Evolutionary conservation across 1,140 invertebrate genomes (phyloP).

Genomic region (Bombus cullumanus): DNA sequence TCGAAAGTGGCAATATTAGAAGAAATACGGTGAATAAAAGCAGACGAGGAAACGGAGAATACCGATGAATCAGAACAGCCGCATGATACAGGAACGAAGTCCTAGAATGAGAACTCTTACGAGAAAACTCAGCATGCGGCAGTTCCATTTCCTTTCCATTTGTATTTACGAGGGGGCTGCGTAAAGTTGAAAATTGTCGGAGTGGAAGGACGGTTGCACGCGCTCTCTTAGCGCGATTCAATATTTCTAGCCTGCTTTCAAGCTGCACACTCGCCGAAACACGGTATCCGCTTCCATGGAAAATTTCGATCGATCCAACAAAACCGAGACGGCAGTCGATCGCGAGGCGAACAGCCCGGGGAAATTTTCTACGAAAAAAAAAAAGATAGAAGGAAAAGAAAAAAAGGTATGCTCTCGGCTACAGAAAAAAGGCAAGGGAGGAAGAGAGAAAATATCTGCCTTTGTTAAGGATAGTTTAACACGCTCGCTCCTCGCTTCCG

Average conservation of each 20-base stretch:
- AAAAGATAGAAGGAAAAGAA: no score
- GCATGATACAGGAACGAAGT: neutral
- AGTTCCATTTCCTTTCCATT: slow-evolving; percentile 73
- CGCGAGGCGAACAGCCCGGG: neutral
- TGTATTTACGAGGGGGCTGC: slow-evolving; percentile 70
- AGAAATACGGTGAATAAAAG: no score
- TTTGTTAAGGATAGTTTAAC: slow-evolving; percentile 40
- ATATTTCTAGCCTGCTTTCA: slow-evolving; percentile 9
- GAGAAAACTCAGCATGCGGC: neutral
- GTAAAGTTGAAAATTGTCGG: slow-evolving; percentile 61
- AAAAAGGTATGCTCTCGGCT: no score
- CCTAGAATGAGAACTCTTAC: neutral
- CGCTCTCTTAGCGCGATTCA: slow-evolving; percentile 4
- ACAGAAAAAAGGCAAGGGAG: neutral
- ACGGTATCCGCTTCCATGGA: neutral
- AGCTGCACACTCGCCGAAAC: neutral
- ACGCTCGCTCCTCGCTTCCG: slow-evolving; percentile 10
- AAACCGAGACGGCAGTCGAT: slow-evolving; percentile 4
- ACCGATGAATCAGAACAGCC: neutral
- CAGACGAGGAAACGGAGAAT: neutral
- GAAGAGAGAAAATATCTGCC: neutral
- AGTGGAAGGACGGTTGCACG: slow-evolving; percentile 8
- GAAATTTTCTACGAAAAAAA: neutral
- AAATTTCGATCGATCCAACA: slow-evolving; percentile 8
- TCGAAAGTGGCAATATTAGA: no score